Evolutionary conservation across 2,113 vertebrate species (phyloP).

Genomic region (Leucopsar rothschildi): DNA sequence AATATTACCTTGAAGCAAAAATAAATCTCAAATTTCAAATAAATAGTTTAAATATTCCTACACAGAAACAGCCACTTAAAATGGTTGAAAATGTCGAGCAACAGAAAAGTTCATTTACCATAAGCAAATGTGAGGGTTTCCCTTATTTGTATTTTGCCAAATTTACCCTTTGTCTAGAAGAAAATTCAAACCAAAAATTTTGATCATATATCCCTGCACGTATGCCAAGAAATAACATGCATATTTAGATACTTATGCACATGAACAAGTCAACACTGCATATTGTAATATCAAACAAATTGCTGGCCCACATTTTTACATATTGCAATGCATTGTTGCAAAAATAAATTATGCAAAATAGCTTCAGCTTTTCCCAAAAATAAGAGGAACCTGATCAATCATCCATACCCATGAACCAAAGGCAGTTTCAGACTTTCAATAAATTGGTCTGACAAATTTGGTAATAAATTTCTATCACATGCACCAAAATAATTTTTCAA

Average conservation of each 20-base stretch:
- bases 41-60: background rate
- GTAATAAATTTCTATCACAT: background rate
- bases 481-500: background rate
- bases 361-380: background rate
- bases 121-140: background rate
- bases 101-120: background rate
- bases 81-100: background rate
- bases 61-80: background rate
- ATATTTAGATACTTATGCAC: background rate
- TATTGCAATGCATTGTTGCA: background rate
- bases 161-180: background rate
- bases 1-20: background rate
- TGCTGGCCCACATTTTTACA: background rate
- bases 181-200: background rate
- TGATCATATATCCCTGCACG: background rate
- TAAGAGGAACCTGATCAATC: background rate
- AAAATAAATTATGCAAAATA: background rate
- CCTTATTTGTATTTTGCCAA: background rate
- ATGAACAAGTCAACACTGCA: background rate
- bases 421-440: background rate
- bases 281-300: background rate
- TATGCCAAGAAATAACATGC: background rate
- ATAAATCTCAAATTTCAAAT: background rate
- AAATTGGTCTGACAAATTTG: background rate
- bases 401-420: background rate